Conservation (phyloP, 2,797 vertebrate genomes). For the Notamacropus eugenii region DNA sequence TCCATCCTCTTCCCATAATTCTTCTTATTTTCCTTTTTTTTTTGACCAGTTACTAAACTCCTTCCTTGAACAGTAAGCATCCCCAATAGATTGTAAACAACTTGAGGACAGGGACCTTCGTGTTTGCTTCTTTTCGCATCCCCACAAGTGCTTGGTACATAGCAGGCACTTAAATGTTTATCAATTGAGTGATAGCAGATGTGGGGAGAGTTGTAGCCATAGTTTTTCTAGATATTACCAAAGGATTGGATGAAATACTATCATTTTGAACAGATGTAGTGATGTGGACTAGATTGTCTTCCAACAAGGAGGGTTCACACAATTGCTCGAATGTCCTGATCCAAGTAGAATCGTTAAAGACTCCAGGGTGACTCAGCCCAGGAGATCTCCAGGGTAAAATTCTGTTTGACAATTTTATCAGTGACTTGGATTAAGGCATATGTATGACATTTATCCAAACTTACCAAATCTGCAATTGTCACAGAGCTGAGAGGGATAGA, state of each 20-base stretch:
- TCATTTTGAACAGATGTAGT: neutral
- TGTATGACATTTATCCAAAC: neutral
- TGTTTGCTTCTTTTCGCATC: neutral
- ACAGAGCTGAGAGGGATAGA: neutral
- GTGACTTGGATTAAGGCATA: neutral
- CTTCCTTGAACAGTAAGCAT: too few relatives aligned
- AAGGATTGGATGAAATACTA: neutral
- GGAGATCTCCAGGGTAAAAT: neutral
- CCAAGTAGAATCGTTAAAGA: neutral
- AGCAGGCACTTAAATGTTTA: neutral
- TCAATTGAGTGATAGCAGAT: neutral
- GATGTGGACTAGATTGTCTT: neutral
- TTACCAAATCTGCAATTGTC: neutral
- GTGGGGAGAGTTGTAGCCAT: neutral
- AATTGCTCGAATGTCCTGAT: neutral
- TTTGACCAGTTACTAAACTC: too few relatives aligned
- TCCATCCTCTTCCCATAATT: too few relatives aligned
- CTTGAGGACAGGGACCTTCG: neutral
- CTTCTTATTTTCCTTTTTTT: too few relatives aligned
- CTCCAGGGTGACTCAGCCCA: neutral
- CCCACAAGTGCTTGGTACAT: neutral
- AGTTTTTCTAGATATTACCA: neutral
- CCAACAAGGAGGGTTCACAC: neutral
- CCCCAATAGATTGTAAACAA: neutral
- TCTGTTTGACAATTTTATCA: neutral